Conservation (phyloP, 1,140 invertebrate genomes). For the Adelges cooleyi region DNA sequence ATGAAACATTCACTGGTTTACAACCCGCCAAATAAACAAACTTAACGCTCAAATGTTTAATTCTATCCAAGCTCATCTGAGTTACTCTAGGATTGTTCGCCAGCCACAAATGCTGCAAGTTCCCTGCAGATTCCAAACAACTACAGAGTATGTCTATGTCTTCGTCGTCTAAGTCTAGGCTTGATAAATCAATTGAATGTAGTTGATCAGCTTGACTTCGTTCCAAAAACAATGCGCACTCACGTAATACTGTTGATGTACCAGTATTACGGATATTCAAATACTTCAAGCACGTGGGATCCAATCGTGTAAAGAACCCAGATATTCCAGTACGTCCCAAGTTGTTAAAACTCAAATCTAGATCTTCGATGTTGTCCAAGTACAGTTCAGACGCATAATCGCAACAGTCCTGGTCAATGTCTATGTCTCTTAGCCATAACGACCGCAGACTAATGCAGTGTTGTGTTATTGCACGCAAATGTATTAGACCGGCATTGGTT, state of each 20-base stretch:
- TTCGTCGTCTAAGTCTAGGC: conserved; percentile 29
- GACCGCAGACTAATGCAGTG: neutral
- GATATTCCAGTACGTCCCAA: conserved; percentile 31
- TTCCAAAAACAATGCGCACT: conserved; percentile 29
- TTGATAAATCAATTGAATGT: conserved; percentile 14
- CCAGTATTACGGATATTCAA: conserved; percentile 28
- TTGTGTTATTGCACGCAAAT: conserved; percentile 11
- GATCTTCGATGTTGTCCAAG: conserved; percentile 22
- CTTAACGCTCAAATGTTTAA: conserved; percentile 22
- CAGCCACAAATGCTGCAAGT: conserved; percentile 6
- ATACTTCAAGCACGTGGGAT: conserved; percentile 7
- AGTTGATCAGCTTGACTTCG: conserved; percentile 8
- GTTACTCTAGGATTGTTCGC: conserved; percentile 6
- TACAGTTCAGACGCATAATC: neutral
- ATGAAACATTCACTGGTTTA: conserved; percentile 5
- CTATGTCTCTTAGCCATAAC: conserved; percentile 20
- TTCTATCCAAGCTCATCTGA: conserved; percentile 12
- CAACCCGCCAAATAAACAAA: conserved; percentile 12
- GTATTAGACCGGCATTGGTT: neutral
- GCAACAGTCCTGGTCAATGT: conserved; percentile 23
- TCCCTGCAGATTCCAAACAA: conserved; percentile 20
- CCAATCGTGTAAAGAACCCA: conserved; percentile 15
- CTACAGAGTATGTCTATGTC: conserved; percentile 22
- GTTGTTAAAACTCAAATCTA: conserved; percentile 31
- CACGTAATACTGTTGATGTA: conserved; percentile 9